Evolutionary conservation across 2,888 invertebrate genomes (phyloP).

Genomic region (Andrena camellia): DNA sequence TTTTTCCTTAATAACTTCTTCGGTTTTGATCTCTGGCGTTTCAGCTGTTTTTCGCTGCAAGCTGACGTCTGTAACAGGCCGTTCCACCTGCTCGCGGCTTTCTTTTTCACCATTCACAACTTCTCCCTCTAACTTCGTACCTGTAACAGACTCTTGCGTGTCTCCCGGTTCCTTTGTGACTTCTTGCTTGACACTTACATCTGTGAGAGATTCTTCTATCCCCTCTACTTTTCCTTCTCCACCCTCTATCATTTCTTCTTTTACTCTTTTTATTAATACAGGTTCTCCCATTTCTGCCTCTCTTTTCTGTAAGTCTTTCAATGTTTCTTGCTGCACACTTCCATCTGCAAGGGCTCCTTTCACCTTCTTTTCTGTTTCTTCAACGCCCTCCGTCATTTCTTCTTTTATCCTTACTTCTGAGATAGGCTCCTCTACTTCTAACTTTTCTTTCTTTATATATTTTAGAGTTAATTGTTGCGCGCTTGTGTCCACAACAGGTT

Average conservation of each 20-base stretch:
- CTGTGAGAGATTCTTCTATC: constrained; percentile 4
- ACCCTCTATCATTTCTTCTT: constrained; percentile 19
- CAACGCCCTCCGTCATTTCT: background rate
- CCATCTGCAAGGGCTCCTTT: background rate
- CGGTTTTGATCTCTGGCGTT: constrained; percentile 12
- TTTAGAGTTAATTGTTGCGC: background rate
- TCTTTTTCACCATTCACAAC: background rate
- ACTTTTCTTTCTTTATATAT: background rate
- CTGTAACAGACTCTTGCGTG: background rate
- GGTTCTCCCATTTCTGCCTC: background rate
- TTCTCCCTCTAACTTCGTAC: constrained; percentile 24
- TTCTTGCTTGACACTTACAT: constrained; percentile 17
- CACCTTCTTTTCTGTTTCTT: background rate
- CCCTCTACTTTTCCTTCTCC: background rate
- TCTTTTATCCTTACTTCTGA: constrained; percentile 20
- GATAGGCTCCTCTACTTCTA: constrained; percentile 12
- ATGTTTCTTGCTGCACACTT: background rate
- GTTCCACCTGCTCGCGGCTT: background rate
- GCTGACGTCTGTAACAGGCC: background rate
- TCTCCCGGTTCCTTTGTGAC: constrained; percentile 7
- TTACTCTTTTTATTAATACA: constrained; percentile 10
- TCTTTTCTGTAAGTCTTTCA: constrained; percentile 6
- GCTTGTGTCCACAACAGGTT: background rate
- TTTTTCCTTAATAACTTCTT: constrained; percentile 20
- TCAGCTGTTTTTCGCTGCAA: background rate